phyloP scores from a whole-genome alignment of 2,888 invertebrate genomes.

The Drosophila borborema region DNA sequence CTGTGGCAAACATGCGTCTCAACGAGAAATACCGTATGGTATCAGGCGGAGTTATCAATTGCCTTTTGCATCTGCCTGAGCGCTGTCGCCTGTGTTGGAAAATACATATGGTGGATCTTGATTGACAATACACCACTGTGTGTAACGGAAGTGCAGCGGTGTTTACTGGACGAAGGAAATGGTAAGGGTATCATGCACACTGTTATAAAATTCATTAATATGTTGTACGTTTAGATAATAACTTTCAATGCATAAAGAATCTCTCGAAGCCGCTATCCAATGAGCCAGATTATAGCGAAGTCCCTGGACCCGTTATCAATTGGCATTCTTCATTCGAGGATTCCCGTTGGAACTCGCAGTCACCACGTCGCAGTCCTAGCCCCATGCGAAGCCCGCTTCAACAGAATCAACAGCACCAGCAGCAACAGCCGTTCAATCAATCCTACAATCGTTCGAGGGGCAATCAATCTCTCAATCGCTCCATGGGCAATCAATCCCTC shows the following conservation, averaged over 20 bases:
- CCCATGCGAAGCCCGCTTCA: conserved; percentile 64
- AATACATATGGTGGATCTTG: conserved; percentile 85
- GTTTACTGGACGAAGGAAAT: conserved; percentile 86
- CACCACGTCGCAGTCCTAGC: conserved; percentile 78
- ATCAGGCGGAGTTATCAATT: conserved; percentile 85
- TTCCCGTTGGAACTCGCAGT: conserved; percentile 81
- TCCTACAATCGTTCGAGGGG: neutral
- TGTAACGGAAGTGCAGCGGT: conserved; percentile 86
- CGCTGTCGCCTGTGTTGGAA: conserved; percentile 86
- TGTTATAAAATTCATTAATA: neutral
- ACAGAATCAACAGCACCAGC: neutral
- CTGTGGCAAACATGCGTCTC: conserved; percentile 78
- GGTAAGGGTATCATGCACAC: conserved; percentile 47
- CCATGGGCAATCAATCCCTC: conserved; percentile 53
- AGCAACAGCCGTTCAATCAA: conserved; percentile 7
- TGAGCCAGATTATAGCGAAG: conserved; percentile 63
- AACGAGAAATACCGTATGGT: conserved; percentile 74
- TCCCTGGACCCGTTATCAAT: conserved; percentile 75
- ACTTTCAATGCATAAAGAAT: conserved; percentile 65
- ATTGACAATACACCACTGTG: conserved; percentile 84
- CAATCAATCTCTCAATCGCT: conserved; percentile 69
- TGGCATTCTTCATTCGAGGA: conserved; percentile 85
- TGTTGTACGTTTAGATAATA: conserved; percentile 69
- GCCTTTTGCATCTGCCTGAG: conserved; percentile 86
- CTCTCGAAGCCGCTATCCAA: conserved; percentile 32